These are phyloP conservation scores for Agriopis aurantiaria DNA, from an alignment of 2,888 invertebrate species.

Conservation along the genomic window DNA sequence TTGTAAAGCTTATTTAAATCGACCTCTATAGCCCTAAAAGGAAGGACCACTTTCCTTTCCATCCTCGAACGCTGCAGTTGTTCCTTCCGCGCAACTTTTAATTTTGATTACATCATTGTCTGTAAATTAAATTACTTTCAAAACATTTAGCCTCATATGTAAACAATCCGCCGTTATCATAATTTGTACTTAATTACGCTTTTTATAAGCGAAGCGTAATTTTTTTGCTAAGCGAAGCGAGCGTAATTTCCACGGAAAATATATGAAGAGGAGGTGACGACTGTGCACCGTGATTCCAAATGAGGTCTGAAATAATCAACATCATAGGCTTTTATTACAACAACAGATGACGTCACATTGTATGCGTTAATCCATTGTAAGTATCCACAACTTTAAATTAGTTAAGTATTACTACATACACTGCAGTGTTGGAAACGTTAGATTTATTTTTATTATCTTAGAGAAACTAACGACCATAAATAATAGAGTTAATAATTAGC, in stretches of 20 bases:
- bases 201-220: conserved; percentile 16
- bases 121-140: conserved; percentile 33
- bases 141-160: conserved; percentile 25
- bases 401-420: no score
- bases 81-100: conserved; percentile 14
- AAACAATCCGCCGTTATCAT: conserved; percentile 31
- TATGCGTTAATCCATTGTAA: no score
- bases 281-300: neutral
- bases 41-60: conserved; percentile 18
- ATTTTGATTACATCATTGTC: conserved; percentile 32
- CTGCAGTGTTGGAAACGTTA: no score
- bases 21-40: conserved; percentile 8
- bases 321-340: neutral
- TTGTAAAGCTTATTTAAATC: conserved; percentile 17
- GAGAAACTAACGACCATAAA: no score
- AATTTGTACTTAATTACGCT: conserved; percentile 30
- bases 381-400: no score
- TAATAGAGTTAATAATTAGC: no score
- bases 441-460: no score
- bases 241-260: conserved; percentile 4
- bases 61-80: neutral
- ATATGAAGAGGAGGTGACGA: neutral
- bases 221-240: conserved; percentile 24
- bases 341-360: neutral
- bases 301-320: neutral